These are phyloP conservation scores for Coracopsis vasa DNA, from an alignment of 2,113 vertebrate species.

Conservation along the genomic window DNA sequence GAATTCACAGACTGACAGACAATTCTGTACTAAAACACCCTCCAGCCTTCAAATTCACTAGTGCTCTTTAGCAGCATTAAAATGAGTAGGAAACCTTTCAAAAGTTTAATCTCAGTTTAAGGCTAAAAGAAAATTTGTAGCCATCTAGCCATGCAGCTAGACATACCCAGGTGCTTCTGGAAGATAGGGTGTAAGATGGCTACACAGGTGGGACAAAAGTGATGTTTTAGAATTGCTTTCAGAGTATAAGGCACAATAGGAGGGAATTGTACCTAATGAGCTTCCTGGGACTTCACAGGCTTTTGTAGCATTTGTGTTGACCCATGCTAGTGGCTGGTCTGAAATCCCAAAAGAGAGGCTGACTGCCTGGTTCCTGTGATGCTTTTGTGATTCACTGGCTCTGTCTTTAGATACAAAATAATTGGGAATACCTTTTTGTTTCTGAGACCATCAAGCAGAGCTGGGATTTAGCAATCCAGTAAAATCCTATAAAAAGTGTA, in stretches of 20 bases:
- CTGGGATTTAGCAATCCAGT: neutral
- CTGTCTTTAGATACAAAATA: neutral
- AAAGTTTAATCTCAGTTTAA: neutral
- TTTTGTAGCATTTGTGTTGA: neutral
- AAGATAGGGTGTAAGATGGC: neutral
- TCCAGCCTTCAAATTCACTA: neutral
- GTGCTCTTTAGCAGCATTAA: neutral
- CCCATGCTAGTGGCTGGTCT: rapidly evolving
- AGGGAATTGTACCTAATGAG: neutral
- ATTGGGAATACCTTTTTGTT: neutral
- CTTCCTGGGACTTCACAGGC: neutral
- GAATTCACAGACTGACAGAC: neutral
- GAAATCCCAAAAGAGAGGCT: neutral
- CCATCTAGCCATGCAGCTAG: neutral
- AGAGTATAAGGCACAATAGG: neutral
- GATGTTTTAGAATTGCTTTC: neutral
- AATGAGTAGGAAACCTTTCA: neutral
- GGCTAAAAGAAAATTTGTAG: neutral
- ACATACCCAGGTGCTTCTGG: neutral
- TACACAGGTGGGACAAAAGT: neutral
- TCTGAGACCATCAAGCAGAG: rapidly evolving
- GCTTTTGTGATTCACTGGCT: neutral
- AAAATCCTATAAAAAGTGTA: neutral
- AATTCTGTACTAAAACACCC: neutral
- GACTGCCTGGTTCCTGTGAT: neutral